Base-by-base conservation (phyloP, 2,888 invertebrate species). In the Tinea pellionella region DNA sequence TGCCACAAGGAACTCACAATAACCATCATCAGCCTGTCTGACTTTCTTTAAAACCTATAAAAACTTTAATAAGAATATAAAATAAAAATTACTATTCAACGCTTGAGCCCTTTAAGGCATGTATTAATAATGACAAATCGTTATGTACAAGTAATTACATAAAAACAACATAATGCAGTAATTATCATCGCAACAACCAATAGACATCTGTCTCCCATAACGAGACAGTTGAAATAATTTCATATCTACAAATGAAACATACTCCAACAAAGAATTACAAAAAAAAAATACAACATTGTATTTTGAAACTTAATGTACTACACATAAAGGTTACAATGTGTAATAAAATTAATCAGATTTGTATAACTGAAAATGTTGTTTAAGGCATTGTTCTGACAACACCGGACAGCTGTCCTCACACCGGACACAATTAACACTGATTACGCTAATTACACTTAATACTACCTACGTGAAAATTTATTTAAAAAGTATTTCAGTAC, bases 371-470 rank as follows among this genome's bases (percentile, higher is more conserved):
- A 53, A 12, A 12, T 53, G 53, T 53, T 53, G 24, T 3, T 53
- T 69, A 69, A 68, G 61, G 66, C 69, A 77, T 76, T 77, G 77
- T 79, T 71, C 53, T 53, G 53, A 24, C 24, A 53, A 18, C 24
- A 24, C 19, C 32, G 6, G 57, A 57, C 57, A 57, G 57, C 57
- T 57, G 57, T 57, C 57, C 53, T 57, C 12, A 29, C 57, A 19
- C 30, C 57, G 57, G 32, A 64, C 63, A 69, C 71, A 72, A 77
- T 78, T 77, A 73, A 74, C 72, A 66, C 65, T 75, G 73, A 77
- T 79, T 77, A 73, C 69, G 66, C 69, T 73, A 72, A 79, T 77
- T 78, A 74, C 66, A 67, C 65, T 67, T 69, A 66, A 65, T 73
- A 63, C 62, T 62, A 60, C 60, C 63, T 56, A 65, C 67, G 63